Evolutionary conservation across 1,140 invertebrate genomes (phyloP).

Genomic region (Oryzaephilus surinamensis): DNA sequence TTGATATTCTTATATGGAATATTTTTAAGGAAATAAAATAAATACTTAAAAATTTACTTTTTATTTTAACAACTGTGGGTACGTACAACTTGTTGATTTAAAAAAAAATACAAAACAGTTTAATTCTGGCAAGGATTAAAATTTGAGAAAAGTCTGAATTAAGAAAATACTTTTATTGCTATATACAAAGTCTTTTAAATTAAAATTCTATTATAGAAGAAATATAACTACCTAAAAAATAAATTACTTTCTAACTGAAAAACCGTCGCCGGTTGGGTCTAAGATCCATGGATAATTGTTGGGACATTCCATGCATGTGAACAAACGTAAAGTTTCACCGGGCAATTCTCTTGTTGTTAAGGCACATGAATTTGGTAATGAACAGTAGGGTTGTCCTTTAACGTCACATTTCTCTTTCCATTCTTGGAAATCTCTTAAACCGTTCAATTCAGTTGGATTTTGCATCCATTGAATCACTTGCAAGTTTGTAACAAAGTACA

Average conservation of each 20-base stretch:
- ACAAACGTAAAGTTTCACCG: slow-evolving; percentile 81
- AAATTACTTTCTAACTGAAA: slow-evolving; percentile 63
- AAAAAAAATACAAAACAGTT: too few species aligned
- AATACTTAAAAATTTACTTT: too few species aligned
- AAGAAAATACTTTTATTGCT: too few species aligned
- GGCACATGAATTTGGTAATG: slow-evolving; percentile 80
- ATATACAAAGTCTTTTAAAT: slow-evolving; percentile 14
- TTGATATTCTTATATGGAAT: too few species aligned
- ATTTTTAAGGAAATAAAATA: too few species aligned
- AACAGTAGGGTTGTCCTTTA: slow-evolving; percentile 86
- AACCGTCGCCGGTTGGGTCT: slow-evolving; percentile 89
- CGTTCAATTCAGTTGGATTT: slow-evolving; percentile 79
- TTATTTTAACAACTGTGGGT: too few species aligned
- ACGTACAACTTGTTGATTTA: too few species aligned
- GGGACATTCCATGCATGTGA: slow-evolving; percentile 92
- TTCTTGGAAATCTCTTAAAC: slow-evolving; percentile 80
- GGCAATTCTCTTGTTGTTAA: slow-evolving; percentile 82
- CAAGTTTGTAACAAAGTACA: slow-evolving; percentile 88
- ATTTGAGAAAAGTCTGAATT: too few species aligned
- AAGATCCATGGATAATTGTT: slow-evolving; percentile 93
- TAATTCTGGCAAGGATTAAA: too few species aligned
- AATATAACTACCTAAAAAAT: slow-evolving; percentile 13
- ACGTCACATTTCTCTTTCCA: slow-evolving; percentile 95
- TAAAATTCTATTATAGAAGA: slow-evolving; percentile 3
- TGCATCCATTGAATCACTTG: slow-evolving; percentile 98